phyloP scores from a whole-genome alignment of 1,140 invertebrate genomes.

The Cyrtorhinus lividipennis region DNA sequence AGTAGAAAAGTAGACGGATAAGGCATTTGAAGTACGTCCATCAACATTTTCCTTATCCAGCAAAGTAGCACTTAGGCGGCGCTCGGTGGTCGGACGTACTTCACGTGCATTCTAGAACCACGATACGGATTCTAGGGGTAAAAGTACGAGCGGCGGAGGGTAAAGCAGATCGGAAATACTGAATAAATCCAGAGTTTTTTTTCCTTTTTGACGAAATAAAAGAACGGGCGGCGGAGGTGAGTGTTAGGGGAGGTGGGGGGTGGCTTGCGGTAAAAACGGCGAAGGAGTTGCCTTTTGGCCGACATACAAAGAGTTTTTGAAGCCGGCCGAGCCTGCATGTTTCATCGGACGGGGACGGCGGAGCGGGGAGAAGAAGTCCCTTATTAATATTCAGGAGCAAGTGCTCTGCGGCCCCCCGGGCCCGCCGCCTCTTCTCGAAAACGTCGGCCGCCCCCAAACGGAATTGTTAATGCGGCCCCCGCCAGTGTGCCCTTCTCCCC shows the following conservation, averaged over 20 bases:
- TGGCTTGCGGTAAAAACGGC: neutral
- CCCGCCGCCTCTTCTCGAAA: neutral
- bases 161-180: neutral
- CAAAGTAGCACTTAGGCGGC: too few relatives aligned
- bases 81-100: too few relatives aligned
- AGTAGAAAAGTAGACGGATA: too few relatives aligned
- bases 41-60: too few relatives aligned
- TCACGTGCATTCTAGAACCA: too few relatives aligned
- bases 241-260: neutral
- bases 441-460: neutral
- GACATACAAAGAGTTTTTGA: slow-evolving; percentile 4
- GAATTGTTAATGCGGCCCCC: slow-evolving; percentile 1
- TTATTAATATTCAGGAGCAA: slow-evolving; percentile 7
- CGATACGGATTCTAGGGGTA: too few relatives aligned
- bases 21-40: too few relatives aligned
- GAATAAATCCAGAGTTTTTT: slow-evolving; percentile 4
- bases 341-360: neutral
- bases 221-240: neutral
- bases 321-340: slow-evolving; percentile 1
- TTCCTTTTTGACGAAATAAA: neutral
- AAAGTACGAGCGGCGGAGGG: neutral
- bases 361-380: neutral
- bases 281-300: neutral
- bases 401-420: neutral
- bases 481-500: neutral